Evolutionary conservation across 2,797 vertebrate species (phyloP), one percentile per base, ranked within the genome.

Genomic region (Cirrhinus mrigala): DNA sequence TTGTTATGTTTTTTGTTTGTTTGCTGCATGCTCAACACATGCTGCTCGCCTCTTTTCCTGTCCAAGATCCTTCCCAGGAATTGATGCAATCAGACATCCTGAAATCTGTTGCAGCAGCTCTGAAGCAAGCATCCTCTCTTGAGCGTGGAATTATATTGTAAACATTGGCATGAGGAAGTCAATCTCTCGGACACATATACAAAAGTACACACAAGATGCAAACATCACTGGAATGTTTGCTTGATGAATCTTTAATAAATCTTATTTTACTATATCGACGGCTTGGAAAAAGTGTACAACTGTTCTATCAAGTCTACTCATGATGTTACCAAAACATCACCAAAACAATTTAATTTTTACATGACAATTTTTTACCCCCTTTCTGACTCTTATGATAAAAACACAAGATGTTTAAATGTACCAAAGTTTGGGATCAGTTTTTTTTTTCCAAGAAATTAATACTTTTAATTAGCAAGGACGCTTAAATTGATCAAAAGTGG

Each of bases 121-220:
- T 86, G 86, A 91, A 89, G 84, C 84, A 64, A 83, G 52, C 82
- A 50, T 78, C 62, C 75, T 77, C 80, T 82, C 77, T 24, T 71
- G 46, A 88, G 82, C 62, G 37, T 86, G 76, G 80, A 81, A 71
- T 89, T 88, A 64, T 86, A 75, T 89, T 84, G 89, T 92, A 90
- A 92, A 92, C 88, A 89, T 76, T 89, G 85, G 46, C 86, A 84
- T 54, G 73, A 89, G 92, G 91, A 94, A 94, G 92, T 83, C 83
- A 85, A 89, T 89, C 91, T 92, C 92, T 89, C 8, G 74, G 90
- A 12, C 60, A 52, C 12, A 58, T 68, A 79, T 18, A 83, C 16
- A 73, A n/a, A 66, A 8, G 37, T 33, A 40, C 56, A 40, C 22
- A 11, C 12, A 68, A 20, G 16, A 44, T 37, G 58, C 5, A 76